Conservation (phyloP, 2,888 invertebrate genomes). For the Psylliodes chrysocephalus region DNA sequence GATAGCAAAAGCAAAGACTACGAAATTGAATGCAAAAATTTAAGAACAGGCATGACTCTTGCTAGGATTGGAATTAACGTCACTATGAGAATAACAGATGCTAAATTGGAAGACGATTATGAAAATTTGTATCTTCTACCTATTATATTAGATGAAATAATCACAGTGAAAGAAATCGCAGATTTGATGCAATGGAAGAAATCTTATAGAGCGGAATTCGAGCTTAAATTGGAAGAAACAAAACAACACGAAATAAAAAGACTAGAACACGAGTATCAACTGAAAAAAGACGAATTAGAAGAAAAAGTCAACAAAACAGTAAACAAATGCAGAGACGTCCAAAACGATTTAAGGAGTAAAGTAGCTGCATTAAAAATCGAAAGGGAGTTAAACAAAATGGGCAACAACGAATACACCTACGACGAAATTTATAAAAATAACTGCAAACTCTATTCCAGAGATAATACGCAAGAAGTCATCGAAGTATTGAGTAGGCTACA, state of each 20-base stretch:
- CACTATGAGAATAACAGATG: constrained; percentile 34
- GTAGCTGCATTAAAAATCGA: constrained; percentile 52
- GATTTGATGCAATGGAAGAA: constrained; percentile 81
- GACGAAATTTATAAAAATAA: constrained; percentile 52
- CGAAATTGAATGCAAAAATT: constrained; percentile 45
- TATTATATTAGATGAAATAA: constrained; percentile 57
- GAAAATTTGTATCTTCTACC: constrained; percentile 48
- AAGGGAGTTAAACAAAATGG: constrained; percentile 45
- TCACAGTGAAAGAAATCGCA: constrained; percentile 69
- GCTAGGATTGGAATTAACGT: constrained; percentile 53
- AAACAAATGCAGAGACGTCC: constrained; percentile 71
- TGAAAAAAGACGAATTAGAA: constrained; percentile 68
- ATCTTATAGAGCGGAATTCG: constrained; percentile 72
- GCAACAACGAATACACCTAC: constrained; percentile 43
- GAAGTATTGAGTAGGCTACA: constrained; percentile 58
- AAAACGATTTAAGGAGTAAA: constrained; percentile 70
- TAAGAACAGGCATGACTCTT: constrained; percentile 47
- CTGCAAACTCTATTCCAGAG: constrained; percentile 53
- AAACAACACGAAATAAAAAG: constrained; percentile 41
- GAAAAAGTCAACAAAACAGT: constrained; percentile 67
- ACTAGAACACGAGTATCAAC: constrained; percentile 66
- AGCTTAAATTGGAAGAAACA: constrained; percentile 66
- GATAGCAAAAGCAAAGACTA: constrained; percentile 41
- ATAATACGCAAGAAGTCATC: constrained; percentile 55
- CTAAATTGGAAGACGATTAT: constrained; percentile 41